A percentile compares a stretch with the other conserved stretches of the same genome.
Evolutionary conservation across 2,888 invertebrate genomes (phyloP).

Genomic region (Ceraclea dissimilis): DNA sequence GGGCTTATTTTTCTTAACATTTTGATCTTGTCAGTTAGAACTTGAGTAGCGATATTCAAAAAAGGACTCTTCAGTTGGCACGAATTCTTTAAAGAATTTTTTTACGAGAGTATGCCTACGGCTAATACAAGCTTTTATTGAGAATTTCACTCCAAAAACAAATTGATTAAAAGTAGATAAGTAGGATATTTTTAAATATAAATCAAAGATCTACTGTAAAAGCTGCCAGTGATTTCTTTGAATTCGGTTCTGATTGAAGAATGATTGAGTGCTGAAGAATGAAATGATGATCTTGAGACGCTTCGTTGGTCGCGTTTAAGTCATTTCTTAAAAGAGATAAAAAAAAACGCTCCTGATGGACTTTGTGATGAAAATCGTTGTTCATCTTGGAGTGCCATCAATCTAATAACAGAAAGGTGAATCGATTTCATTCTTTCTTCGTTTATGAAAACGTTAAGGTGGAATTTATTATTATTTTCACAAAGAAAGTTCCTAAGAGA

Average conservation of each 20-base stretch:
- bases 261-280: background rate
- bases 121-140: too few relatives aligned
- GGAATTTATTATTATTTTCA: background rate
- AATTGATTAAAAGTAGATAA: too few relatives aligned
- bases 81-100: too few relatives aligned
- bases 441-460: background rate
- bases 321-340: background rate
- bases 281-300: background rate
- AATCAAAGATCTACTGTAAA: too few relatives aligned
- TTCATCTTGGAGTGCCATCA: background rate
- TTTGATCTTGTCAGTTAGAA: too few relatives aligned
- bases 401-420: background rate
- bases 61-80: too few relatives aligned
- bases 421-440: background rate
- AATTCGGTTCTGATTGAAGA: background rate
- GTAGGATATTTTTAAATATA: too few relatives aligned
- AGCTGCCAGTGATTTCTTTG: background rate
- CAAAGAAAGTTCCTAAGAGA: too few relatives aligned
- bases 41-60: too few relatives aligned
- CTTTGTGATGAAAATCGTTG: background rate
- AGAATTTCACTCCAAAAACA: too few relatives aligned
- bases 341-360: background rate
- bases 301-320: background rate
- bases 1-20: too few relatives aligned
- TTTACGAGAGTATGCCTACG: too few relatives aligned